phyloP scores from a whole-genome alignment of 2,797 vertebrate species.

The Macroramphosus scolopax region DNA sequence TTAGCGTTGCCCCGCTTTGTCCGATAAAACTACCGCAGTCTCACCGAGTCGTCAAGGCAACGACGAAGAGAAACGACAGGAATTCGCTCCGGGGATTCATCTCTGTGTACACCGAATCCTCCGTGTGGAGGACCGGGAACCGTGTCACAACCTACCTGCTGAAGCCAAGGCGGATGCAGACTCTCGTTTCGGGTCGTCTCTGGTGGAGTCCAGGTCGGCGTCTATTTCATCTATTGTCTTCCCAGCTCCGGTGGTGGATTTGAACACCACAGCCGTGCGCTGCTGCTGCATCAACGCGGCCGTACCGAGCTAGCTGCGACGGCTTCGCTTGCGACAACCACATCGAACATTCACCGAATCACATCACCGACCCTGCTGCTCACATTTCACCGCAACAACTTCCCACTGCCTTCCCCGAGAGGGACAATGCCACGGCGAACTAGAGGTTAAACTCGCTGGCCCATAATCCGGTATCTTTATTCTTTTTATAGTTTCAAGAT shows the following conservation, averaged over 20 bases:
- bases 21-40: conserved; percentile 60
- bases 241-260: conserved; percentile 49
- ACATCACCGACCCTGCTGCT: conserved; percentile 23
- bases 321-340: conserved; percentile 27
- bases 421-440: conserved; percentile 4
- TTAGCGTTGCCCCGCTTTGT: conserved; percentile 43
- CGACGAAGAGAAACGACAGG: conserved; percentile 1
- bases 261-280: conserved; percentile 35
- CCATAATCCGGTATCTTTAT: conserved; percentile 20
- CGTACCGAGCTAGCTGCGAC: conserved; percentile 43
- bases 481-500: no score
- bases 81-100: conserved; percentile 8
- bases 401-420: not conserved
- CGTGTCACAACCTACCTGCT: conserved; percentile 36
- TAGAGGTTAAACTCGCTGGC: conserved; percentile 53
- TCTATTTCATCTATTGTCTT: conserved; percentile 63
- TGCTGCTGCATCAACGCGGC: conserved; percentile 67
- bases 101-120: no score
- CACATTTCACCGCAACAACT: conserved; percentile 39
- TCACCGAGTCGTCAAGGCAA: conserved; percentile 41
- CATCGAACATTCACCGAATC: conserved; percentile 15
- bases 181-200: conserved; percentile 11
- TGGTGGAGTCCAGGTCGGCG: conserved; percentile 35
- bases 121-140: not conserved
- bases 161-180: conserved; percentile 38